Evolutionary conservation across 2,888 invertebrate species (phyloP).

Genomic region (Eremobia ochroleuca): DNA sequence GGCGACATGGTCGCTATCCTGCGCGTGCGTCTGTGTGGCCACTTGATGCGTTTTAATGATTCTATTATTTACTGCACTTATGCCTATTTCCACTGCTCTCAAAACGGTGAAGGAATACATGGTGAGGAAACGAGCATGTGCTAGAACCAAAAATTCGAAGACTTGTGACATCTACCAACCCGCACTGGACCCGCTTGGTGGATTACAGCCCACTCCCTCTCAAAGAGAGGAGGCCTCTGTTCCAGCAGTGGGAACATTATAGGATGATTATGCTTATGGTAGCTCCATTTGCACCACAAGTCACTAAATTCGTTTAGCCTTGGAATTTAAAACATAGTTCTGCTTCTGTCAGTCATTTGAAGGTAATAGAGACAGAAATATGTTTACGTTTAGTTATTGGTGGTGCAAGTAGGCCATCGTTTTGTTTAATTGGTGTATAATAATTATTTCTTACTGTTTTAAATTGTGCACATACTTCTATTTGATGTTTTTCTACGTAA

Average conservation of each 20-base stretch:
- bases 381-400: neutral
- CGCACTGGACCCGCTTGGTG: neutral
- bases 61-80: constrained; percentile 51
- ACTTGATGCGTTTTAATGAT: constrained; percentile 60
- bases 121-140: neutral
- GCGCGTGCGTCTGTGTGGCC: constrained; percentile 21
- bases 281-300: neutral
- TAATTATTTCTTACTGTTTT: neutral
- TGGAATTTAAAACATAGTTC: neutral
- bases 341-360: neutral
- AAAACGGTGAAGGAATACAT: neutral
- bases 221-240: neutral
- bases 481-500: neutral
- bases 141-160: neutral
- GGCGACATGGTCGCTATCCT: constrained; percentile 44
- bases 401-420: neutral
- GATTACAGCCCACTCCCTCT: no score
- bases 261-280: neutral
- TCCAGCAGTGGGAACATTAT: neutral
- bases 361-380: neutral
- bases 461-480: neutral
- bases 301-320: neutral
- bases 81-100: neutral
- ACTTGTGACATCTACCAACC: neutral
- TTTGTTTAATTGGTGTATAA: neutral